Evolutionary conservation across 2,797 vertebrate genomes (phyloP).

Genomic region (Discoglossus pictus): DNA sequence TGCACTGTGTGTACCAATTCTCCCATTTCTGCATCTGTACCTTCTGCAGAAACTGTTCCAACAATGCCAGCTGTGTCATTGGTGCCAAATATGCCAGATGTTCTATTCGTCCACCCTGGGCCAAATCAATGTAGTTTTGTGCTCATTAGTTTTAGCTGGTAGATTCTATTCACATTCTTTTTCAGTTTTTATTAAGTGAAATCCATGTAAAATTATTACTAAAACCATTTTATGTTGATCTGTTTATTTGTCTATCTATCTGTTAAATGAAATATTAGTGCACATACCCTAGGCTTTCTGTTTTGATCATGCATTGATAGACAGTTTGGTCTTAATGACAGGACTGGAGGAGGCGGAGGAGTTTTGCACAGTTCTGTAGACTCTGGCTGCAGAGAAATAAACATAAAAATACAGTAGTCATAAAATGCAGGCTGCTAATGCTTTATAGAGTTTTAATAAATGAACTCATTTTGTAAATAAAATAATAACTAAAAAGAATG

Average conservation of each 20-base stretch:
- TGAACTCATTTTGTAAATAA: slow-evolving; percentile 54
- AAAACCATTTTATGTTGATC: slow-evolving; percentile 58
- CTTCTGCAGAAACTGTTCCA: slow-evolving; percentile 93
- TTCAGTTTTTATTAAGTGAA: slow-evolving; percentile 70
- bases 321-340: slow-evolving; percentile 45
- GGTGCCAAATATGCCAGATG: slow-evolving; percentile 99
- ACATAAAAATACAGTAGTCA: slow-evolving; percentile 52
- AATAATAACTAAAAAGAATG: slow-evolving; percentile 38
- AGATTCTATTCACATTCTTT: slow-evolving; percentile 82
- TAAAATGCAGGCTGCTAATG: slow-evolving; percentile 50
- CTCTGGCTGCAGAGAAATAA: slow-evolving; percentile 52
- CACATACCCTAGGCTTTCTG: slow-evolving; percentile 45
- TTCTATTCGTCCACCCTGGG: slow-evolving; percentile 96
- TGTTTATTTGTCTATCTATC: slow-evolving; percentile 54
- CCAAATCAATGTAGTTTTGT: slow-evolving; percentile 94
- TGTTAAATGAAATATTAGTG: slow-evolving; percentile 47
- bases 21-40: slow-evolving; percentile 98
- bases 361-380: slow-evolving; percentile 44
- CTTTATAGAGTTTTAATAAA: slow-evolving; percentile 32
- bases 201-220: slow-evolving; percentile 68
- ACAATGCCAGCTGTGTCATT: slow-evolving; percentile 87
- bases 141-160: slow-evolving; percentile 95
- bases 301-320: slow-evolving; percentile 47
- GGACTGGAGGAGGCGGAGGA: slow-evolving; percentile 32
- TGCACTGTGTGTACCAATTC: slow-evolving; percentile 91